A percentile compares a stretch with the other conserved stretches of the same genome.
These are phyloP conservation scores for Pelobates cultripes DNA, from an alignment of 2,797 vertebrate genomes.

Conservation along the genomic window DNA sequence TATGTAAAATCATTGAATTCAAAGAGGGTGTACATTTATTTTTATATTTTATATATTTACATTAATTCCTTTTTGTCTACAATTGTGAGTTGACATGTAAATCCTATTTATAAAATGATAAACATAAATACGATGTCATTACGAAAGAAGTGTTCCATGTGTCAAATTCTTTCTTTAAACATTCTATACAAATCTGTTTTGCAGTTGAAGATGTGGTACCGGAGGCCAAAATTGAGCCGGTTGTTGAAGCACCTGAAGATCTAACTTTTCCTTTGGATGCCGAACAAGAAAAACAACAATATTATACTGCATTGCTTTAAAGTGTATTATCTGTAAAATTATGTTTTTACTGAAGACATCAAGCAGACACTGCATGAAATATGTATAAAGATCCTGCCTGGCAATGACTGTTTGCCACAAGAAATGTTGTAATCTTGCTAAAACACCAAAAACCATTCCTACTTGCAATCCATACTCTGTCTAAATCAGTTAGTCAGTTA, in stretches of 20 bases:
- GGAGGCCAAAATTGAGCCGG: not conserved
- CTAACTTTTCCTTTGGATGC: conserved; percentile 14
- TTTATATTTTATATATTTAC: not conserved
- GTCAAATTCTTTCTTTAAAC: not conserved
- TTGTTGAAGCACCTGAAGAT: conserved; percentile 7
- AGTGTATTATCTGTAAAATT: not conserved
- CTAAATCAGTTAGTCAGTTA: too few species aligned
- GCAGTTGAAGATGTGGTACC: conserved; percentile 1
- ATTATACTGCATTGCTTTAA: conserved; percentile 47
- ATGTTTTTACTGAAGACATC: not conserved
- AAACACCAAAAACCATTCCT: too few species aligned
- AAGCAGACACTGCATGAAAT: not conserved
- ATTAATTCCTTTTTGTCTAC: too few species aligned
- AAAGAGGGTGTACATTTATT: not conserved
- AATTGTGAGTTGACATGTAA: too few species aligned
- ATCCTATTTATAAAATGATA: too few species aligned
- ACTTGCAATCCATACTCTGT: too few species aligned
- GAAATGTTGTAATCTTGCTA: too few species aligned
- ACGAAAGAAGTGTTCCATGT: too few species aligned
- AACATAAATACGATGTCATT: too few species aligned
- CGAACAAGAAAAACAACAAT: conserved; percentile 24
- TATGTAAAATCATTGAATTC: too few species aligned
- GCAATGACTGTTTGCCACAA: too few species aligned
- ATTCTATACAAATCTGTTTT: not conserved
- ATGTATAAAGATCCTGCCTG: not conserved